Percentiles rank a stretch among this genome's conserved stretches.
Conservation (phyloP, 2,888 invertebrate genomes). For the Trachelus stipa region DNA sequence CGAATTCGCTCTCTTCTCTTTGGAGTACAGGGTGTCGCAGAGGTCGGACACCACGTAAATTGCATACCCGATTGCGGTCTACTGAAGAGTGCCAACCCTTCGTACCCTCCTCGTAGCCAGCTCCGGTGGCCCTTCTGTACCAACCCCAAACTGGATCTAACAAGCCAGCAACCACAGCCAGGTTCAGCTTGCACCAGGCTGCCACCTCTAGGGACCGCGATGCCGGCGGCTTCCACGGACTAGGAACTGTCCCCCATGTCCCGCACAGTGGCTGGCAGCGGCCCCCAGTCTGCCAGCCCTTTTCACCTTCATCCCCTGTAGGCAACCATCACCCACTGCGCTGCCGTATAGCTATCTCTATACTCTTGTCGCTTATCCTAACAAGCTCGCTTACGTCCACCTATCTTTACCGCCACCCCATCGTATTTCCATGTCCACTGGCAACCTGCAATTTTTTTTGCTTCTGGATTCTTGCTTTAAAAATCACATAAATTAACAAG, state of each 20-base stretch:
- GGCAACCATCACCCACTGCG: slow-evolving; percentile 1
- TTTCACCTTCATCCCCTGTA: background rate
- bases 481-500: too few species aligned
- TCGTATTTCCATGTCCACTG: slow-evolving; percentile 1
- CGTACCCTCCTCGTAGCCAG: slow-evolving; percentile 15
- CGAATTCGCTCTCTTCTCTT: background rate
- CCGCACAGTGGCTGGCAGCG: background rate
- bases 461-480: too few species aligned
- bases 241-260: slow-evolving; percentile 1
- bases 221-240: slow-evolving; percentile 21
- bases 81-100: slow-evolving; percentile 50
- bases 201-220: slow-evolving; percentile 47
- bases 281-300: background rate
- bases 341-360: background rate
- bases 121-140: slow-evolving; percentile 19
- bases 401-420: background rate
- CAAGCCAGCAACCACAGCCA: slow-evolving; percentile 57
- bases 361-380: slow-evolving; percentile 23
- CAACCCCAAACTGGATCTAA: slow-evolving; percentile 55
- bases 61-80: slow-evolving; percentile 59
- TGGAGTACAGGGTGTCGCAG: slow-evolving; percentile 27
- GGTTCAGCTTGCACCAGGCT: slow-evolving; percentile 49
- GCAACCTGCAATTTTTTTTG: background rate
- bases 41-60: slow-evolving; percentile 59
- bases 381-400: slow-evolving; percentile 45